These are phyloP conservation scores for Drosophila pegasa DNA, from an alignment of 2,888 invertebrate genomes.

Conservation along the genomic window DNA sequence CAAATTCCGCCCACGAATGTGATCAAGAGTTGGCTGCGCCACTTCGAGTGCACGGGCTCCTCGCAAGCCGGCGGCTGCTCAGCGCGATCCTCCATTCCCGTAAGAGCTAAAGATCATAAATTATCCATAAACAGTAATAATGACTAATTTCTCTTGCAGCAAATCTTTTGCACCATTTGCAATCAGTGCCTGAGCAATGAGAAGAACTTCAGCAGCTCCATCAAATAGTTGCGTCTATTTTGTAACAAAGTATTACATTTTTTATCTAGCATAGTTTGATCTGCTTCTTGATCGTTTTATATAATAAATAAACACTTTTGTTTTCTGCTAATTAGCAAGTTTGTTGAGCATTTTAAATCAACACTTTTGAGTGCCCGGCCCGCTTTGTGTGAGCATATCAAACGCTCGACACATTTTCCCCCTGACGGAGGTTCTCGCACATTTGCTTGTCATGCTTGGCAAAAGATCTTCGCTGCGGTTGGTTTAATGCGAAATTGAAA, in stretches of 20 bases:
- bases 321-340: slow-evolving; percentile 70
- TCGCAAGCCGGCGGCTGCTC: slow-evolving; percentile 64
- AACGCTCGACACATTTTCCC: slow-evolving; percentile 36
- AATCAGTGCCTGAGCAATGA: slow-evolving; percentile 76
- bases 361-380: slow-evolving; percentile 36
- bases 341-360: slow-evolving; percentile 43
- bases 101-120: slow-evolving; percentile 1
- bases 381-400: slow-evolving; percentile 24
- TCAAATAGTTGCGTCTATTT: slow-evolving; percentile 37
- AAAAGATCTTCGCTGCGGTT: slow-evolving; percentile 34
- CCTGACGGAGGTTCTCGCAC: slow-evolving; percentile 29
- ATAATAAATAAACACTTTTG: slow-evolving; percentile 40
- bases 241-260: neutral
- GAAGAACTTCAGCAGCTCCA: slow-evolving; percentile 66
- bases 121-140: neutral
- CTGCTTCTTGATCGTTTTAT: slow-evolving; percentile 4
- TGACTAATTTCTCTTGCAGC: slow-evolving; percentile 39
- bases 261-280: neutral
- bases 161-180: slow-evolving; percentile 77
- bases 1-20: slow-evolving; percentile 75
- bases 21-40: slow-evolving; percentile 79
- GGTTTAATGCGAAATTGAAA: slow-evolving; percentile 30
- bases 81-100: slow-evolving; percentile 68
- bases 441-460: slow-evolving; percentile 48
- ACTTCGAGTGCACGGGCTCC: slow-evolving; percentile 79